Base-by-base conservation (phyloP, 2,888 invertebrate species). In the Periphyllus acericola region DNA sequence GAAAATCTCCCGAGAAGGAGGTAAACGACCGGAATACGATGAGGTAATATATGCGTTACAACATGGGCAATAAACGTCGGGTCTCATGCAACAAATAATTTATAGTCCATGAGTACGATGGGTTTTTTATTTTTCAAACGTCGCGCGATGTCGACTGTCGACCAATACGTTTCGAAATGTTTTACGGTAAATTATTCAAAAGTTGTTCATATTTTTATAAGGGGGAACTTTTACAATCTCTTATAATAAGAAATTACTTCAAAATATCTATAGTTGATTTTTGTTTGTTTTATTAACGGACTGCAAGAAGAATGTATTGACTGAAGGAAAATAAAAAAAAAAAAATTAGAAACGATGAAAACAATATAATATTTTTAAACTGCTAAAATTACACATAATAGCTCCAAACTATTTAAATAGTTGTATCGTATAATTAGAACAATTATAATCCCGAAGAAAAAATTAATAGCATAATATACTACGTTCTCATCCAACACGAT, bases 381-480 rank as follows among this genome's bases (percentile, higher is more conserved):
- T 32, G n/a, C 17, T 72, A 36, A 81, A 83, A 83, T 83, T 60
- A 83, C 34, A 74, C 11, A n/a, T 83, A 55, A 74, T 74, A 55
- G 36, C 19, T n/a, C n/a, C 25, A 46, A 32, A 25, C 9, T n/a
- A 83, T 72, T 72, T 72, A 52, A 83, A 83, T 36, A 34, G 9
- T 71, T 83, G 34, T 55, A 83, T 72, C 72, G 34, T 83, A 83
- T 83, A 60, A 55, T 83, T 83, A 55, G 46, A 83, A 74, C 19
- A 83, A 74, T 83, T 83, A 83, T 55, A 55, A 74, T 83, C 34
- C 55, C 74, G 32, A 72, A 25, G 32, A 82, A n/a, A 52, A 74
- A 82, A 55, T 74, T 74, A 74, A 55, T 55, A 83, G 36, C 55
- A 36, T 83, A 29, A 83, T 74, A 72, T 74, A 36, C n/a, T 11